phyloP scores from a whole-genome alignment of 2,888 invertebrate genomes.

The Charanyca ferruginea region DNA sequence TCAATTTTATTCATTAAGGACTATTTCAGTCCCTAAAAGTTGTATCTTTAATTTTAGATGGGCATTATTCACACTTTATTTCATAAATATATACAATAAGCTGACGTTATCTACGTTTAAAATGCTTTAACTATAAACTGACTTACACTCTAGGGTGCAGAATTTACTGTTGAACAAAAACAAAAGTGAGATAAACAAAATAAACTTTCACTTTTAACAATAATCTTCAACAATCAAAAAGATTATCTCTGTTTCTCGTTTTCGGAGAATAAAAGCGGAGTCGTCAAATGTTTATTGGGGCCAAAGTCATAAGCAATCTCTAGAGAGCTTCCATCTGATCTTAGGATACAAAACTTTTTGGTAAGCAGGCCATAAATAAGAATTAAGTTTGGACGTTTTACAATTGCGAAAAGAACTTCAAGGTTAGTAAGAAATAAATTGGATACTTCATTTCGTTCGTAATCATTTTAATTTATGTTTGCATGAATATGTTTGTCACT shows the following conservation, averaged over 20 bases:
- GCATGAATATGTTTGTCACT: too few relatives aligned
- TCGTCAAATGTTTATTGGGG: conserved; percentile 32
- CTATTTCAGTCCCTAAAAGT: too few relatives aligned
- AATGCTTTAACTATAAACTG: not conserved
- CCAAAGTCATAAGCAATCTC: conserved; percentile 43
- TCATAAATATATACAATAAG: too few relatives aligned
- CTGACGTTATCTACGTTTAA: too few relatives aligned
- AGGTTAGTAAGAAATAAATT: not conserved
- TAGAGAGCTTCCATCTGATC: conserved; percentile 40
- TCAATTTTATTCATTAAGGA: too few relatives aligned
- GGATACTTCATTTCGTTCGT: not conserved
- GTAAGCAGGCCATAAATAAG: conserved; percentile 33
- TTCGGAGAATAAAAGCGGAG: conserved; percentile 14
- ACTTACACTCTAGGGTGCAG: not conserved
- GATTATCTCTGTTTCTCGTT: conserved; percentile 23
- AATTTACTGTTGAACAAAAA: not conserved
- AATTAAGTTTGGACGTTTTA: conserved; percentile 27
- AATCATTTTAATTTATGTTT: not conserved
- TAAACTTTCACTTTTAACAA: conserved; percentile 6
- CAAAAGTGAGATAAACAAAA: conserved; percentile 4
- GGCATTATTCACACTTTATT: too few relatives aligned
- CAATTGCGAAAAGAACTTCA: conserved; percentile 7
- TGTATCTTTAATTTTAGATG: too few relatives aligned
- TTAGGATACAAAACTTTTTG: conserved; percentile 46
- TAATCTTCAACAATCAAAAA: conserved; percentile 16